A percentile compares a stretch with the other conserved stretches of the same genome.
Evolutionary conservation across 2,888 invertebrate species (phyloP).

Genomic region (Lepidochitona cinerea): DNA sequence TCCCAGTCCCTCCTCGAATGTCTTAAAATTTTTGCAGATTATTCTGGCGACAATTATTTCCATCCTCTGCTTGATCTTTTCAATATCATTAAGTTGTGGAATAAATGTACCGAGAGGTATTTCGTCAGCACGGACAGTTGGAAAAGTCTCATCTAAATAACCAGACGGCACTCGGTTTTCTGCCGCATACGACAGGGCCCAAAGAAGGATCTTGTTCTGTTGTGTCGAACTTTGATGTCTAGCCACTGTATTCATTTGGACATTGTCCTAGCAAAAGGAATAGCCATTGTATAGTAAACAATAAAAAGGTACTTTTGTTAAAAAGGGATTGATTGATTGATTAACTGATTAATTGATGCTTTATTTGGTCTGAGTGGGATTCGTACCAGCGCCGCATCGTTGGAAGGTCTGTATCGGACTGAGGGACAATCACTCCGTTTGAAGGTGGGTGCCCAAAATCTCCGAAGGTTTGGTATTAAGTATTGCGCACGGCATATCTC

Average conservation of each 20-base stretch:
- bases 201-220: background rate
- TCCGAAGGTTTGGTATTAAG: no score
- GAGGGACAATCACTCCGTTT: no score
- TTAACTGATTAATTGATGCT: no score
- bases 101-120: background rate
- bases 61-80: background rate
- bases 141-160: background rate
- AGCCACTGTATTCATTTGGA: background rate
- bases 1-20: background rate
- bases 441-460: no score
- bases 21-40: background rate
- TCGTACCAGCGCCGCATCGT: no score
- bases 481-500: no score
- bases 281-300: background rate
- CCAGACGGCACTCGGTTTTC: background rate
- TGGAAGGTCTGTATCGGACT: no score
- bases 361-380: no score
- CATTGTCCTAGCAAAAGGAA: background rate
- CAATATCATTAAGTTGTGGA: background rate
- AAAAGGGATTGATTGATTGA: no score
- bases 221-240: background rate
- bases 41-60: background rate
- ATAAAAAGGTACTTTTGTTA: no score
- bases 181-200: background rate
- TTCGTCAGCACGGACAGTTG: background rate